Evolutionary conservation across 2,113 vertebrate species (phyloP).

Genomic region (Nanger granti): DNA sequence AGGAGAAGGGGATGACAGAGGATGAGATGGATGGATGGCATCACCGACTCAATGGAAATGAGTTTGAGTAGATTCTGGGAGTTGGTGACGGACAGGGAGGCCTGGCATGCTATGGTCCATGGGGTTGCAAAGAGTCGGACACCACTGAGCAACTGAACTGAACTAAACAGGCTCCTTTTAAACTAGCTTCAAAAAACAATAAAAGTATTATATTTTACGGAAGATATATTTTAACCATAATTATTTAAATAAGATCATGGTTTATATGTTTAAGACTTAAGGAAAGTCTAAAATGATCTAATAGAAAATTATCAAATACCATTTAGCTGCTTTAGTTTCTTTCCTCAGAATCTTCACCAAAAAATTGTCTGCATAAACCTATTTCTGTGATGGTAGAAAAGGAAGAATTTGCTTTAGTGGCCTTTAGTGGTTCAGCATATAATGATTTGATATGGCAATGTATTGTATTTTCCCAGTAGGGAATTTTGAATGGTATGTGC

Average conservation of each 20-base stretch:
- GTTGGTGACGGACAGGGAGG: not conserved
- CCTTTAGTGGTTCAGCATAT: not conserved
- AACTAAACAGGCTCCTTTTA: not conserved
- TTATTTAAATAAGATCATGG: not conserved
- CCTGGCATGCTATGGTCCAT: not conserved
- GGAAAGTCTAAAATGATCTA: not conserved
- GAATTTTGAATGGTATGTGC: not conserved
- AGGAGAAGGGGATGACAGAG: not conserved
- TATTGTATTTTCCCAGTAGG: not conserved
- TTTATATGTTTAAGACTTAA: constrained; percentile 11
- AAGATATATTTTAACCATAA: not conserved
- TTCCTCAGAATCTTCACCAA: not conserved
- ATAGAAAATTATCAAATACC: not conserved
- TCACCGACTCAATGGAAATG: not conserved
- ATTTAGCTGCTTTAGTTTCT: not conserved
- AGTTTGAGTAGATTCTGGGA: not conserved
- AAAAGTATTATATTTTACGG: not conserved
- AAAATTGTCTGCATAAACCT: not conserved
- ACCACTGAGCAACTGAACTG: not conserved
- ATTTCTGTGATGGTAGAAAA: not conserved
- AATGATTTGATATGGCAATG: not conserved
- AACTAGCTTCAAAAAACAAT: not conserved
- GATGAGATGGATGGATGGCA: not conserved
- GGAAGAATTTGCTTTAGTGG: not conserved
- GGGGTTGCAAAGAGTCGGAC: not conserved